Evolutionary conservation across 1,140 invertebrate genomes (phyloP).

Genomic region (Drosophila yakuba): DNA sequence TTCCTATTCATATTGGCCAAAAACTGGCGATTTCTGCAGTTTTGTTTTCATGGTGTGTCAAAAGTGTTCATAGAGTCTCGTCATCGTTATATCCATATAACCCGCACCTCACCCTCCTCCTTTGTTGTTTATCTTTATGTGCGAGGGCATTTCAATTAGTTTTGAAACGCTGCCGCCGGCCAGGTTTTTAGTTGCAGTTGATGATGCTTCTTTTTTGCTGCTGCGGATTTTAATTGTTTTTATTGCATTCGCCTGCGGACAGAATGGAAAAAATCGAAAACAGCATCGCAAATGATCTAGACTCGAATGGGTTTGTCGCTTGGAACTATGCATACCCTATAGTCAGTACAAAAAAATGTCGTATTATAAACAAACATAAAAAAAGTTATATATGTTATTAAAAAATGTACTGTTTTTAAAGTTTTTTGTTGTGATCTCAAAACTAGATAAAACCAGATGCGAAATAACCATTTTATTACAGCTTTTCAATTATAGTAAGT

Average conservation of each 20-base stretch:
- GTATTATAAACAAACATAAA: too few species aligned
- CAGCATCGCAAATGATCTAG: not conserved
- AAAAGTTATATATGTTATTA: too few species aligned
- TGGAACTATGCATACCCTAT: not conserved
- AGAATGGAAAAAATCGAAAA: slow-evolving; percentile 6
- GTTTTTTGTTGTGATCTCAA: too few species aligned
- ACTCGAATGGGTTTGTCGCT: not conserved
- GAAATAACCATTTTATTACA: too few species aligned
- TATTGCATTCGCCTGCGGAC: slow-evolving; percentile 29
- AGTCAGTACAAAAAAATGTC: too few species aligned
- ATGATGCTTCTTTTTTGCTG: slow-evolving; percentile 18
- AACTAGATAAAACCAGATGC: too few species aligned
- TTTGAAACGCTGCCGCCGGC: slow-evolving; percentile 35
- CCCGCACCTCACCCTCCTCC: not conserved
- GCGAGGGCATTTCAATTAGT: slow-evolving; percentile 68
- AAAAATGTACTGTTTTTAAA: too few species aligned
- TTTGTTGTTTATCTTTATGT: not conserved
- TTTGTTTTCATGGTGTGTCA: slow-evolving; percentile 31
- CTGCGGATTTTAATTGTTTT: slow-evolving; percentile 49
- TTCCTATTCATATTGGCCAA: slow-evolving; percentile 19
- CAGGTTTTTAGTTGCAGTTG: slow-evolving; percentile 24
- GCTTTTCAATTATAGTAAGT: too few species aligned
- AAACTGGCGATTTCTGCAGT: slow-evolving; percentile 10
- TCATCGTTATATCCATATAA: slow-evolving; percentile 3
- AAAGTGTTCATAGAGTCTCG: not conserved